Evolutionary conservation across 23 tunicate genomes (phyloP).

Genomic region (Styela plicata): DNA sequence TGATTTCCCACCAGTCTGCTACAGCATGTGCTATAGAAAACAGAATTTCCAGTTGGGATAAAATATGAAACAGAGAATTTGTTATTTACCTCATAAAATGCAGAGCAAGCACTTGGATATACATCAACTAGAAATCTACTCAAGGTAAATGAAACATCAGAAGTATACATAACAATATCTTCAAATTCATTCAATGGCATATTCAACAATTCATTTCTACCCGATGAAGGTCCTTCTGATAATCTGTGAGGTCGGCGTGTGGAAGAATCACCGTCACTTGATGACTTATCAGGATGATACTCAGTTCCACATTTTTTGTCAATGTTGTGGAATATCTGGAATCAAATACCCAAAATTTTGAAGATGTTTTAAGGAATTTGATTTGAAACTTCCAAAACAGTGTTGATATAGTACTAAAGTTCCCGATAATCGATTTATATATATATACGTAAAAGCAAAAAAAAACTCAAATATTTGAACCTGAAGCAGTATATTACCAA

Average conservation of each 20-base stretch:
- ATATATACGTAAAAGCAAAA: too few relatives aligned
- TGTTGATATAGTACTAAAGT: too few relatives aligned
- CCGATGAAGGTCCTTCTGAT: neutral
- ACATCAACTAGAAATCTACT: slow-evolving; percentile 49
- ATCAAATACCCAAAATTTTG: neutral
- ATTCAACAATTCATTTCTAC: neutral
- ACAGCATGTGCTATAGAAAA: too few relatives aligned
- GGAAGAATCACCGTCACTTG: slow-evolving; percentile 4
- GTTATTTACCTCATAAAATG: slow-evolving; percentile 58
- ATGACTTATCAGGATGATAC: neutral
- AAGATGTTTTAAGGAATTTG: too few relatives aligned
- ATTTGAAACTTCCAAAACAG: too few relatives aligned
- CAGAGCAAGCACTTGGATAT: slow-evolving; percentile 22
- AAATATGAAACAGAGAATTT: too few relatives aligned
- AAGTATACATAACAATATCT: slow-evolving; percentile 49
- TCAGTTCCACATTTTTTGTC: slow-evolving; percentile 37
- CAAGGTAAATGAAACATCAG: slow-evolving; percentile 43
- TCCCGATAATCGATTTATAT: too few relatives aligned
- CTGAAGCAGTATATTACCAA: too few relatives aligned
- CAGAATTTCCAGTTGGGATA: too few relatives aligned
- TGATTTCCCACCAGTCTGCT: too few relatives aligned
- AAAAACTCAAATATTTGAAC: too few relatives aligned
- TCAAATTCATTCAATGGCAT: slow-evolving; percentile 35
- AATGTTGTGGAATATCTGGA: slow-evolving; percentile 34
- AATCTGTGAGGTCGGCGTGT: slow-evolving; percentile 6